Percentiles rank a stretch among this genome's conserved stretches.
Evolutionary conservation across 2,113 vertebrate genomes (phyloP).

Genomic region (Galbula dea): DNA sequence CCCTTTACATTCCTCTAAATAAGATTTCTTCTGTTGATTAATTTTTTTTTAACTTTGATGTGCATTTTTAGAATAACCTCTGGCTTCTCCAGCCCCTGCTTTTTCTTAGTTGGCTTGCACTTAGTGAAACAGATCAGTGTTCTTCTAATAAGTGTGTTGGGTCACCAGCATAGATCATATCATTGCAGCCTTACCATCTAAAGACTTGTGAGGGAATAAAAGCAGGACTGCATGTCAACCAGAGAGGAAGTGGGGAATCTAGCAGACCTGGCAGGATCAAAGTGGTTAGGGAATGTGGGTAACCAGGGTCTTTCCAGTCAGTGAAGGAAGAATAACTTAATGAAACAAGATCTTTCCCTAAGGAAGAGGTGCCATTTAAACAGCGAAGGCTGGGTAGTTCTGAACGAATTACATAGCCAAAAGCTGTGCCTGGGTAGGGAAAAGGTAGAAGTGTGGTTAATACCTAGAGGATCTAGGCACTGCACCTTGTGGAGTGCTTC

Average conservation of each 20-base stretch:
- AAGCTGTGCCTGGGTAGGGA: neutral
- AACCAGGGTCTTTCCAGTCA: neutral
- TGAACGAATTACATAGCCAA: neutral
- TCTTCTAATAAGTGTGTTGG: neutral
- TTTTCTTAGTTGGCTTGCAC: neutral
- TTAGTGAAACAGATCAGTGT: neutral
- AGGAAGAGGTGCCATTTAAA: neutral
- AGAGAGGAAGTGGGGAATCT: neutral
- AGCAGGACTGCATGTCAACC: neutral
- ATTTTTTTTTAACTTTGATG: neutral
- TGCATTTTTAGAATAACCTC: neutral
- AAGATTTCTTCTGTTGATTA: neutral
- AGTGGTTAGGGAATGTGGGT: neutral
- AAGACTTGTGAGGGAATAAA: neutral
- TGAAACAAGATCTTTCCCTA: neutral
- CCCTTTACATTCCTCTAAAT: neutral
- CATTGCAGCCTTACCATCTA: neutral
- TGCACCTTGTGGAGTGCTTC: neutral
- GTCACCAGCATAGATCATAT: neutral
- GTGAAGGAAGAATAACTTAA: neutral
- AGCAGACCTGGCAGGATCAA: neutral
- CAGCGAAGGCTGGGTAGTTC: neutral
- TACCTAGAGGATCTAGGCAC: neutral
- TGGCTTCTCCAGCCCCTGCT: neutral
- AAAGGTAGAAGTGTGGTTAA: neutral